Evolutionary conservation across 2,888 invertebrate genomes (phyloP).

Genomic region (Chydorus sphaericus): DNA sequence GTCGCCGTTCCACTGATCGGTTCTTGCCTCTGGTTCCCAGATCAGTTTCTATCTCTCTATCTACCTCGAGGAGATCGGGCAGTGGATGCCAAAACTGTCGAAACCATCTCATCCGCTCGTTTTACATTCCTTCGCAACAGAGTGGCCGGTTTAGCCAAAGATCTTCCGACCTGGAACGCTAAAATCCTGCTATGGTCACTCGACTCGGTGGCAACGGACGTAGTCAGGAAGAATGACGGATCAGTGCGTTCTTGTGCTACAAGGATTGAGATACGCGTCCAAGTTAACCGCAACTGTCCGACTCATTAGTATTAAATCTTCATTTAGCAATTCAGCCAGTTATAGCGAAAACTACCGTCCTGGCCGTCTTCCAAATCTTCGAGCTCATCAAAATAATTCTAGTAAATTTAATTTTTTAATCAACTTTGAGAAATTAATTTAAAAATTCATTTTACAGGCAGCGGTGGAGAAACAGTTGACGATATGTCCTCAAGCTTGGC

Average conservation of each 20-base stretch:
- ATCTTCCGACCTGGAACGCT: constrained; percentile 31
- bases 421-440: no score
- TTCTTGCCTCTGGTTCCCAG: constrained; percentile 71
- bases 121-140: constrained; percentile 35
- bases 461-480: constrained; percentile 5
- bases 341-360: constrained; percentile 2
- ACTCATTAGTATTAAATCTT: background rate
- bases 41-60: constrained; percentile 54
- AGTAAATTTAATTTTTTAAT: no score
- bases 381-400: constrained; percentile 7
- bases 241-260: background rate
- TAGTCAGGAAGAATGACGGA: constrained; percentile 6
- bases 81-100: constrained; percentile 34
- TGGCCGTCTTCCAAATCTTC: background rate
- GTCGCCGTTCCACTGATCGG: constrained; percentile 65
- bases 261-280: constrained; percentile 14
- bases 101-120: constrained; percentile 29
- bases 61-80: constrained; percentile 39
- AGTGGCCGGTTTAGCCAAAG: constrained; percentile 40
- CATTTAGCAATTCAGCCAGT: constrained; percentile 7
- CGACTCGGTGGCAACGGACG: background rate
- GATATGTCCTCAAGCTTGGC: background rate
- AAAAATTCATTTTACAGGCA: background rate
- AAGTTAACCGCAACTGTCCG: constrained; percentile 5
- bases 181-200: constrained; percentile 5